Percentiles rank a stretch among this genome's conserved stretches.
These are phyloP conservation scores for Macaca mulatta DNA, from an alignment of 2,113 vertebrate species.

Conservation along the genomic window DNA sequence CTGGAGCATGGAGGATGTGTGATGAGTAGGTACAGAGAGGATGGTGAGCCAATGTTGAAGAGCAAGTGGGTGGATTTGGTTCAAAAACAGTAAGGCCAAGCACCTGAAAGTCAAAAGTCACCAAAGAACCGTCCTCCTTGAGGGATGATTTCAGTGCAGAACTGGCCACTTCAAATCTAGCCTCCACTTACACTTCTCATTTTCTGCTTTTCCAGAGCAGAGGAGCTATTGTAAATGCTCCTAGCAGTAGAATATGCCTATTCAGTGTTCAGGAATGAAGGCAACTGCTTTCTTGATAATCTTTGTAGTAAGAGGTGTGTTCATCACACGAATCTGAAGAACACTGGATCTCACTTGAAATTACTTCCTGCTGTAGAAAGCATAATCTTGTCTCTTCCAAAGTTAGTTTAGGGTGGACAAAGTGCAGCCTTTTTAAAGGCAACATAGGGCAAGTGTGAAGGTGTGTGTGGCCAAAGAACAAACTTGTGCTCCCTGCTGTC, in stretches of 20 bases:
- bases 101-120: not conserved
- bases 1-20: fast-evolving
- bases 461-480: no score
- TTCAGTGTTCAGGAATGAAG: no score
- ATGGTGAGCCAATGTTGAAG: fast-evolving
- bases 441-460: no score
- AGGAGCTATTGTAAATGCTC: not conserved
- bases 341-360: not conserved
- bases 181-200: not conserved
- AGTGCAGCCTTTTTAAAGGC: not conserved
- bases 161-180: not conserved
- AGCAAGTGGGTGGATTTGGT: fast-evolving
- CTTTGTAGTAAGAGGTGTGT: no score
- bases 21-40: not conserved
- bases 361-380: not conserved
- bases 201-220: not conserved
- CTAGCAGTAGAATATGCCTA: not conserved
- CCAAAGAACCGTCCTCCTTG: not conserved
- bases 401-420: not conserved
- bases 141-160: no score
- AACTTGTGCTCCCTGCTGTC: not conserved
- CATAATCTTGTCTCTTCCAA: not conserved
- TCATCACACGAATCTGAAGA: fast-evolving
- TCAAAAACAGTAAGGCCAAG: not conserved
- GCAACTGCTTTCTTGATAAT: not conserved